phyloP scores from a whole-genome alignment of 2,797 vertebrate genomes.

The Gymnoscopelus braueri region DNA sequence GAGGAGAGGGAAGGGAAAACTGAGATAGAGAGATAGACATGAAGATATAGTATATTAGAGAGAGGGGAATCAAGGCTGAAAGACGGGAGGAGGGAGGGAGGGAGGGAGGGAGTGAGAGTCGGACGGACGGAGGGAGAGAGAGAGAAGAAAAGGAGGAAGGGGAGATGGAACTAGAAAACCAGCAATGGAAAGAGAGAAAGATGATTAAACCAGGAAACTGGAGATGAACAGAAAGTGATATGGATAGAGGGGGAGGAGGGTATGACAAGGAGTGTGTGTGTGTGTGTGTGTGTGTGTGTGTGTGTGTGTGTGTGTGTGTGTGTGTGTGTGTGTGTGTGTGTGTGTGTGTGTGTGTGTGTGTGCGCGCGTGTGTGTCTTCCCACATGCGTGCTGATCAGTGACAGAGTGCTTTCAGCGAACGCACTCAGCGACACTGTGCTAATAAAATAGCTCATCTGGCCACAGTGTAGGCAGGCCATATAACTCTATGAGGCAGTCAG shows the following conservation, averaged over 20 bases:
- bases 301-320: slow-evolving; percentile 26
- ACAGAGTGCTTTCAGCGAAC: slow-evolving; percentile 67
- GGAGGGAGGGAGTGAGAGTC: background rate
- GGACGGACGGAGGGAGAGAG: background rate
- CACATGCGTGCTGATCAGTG: slow-evolving; percentile 51
- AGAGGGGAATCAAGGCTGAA: background rate
- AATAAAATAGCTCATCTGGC: slow-evolving; percentile 67
- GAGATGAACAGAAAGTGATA: slow-evolving; percentile 4
- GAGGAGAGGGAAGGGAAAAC: too few relatives aligned
- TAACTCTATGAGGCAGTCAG: background rate
- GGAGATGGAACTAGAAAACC: background rate
- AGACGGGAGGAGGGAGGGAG: background rate
- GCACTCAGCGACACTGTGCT: slow-evolving; percentile 59
- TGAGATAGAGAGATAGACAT: background rate
- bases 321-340: slow-evolving; percentile 37
- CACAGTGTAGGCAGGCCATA: slow-evolving; percentile 35
- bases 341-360: slow-evolving; percentile 20
- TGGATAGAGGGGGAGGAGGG: background rate
- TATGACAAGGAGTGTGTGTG: slow-evolving; percentile 19
- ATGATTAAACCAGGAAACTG: background rate
- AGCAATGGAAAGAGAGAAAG: background rate
- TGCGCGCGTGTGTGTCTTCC: slow-evolving; percentile 45
- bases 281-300: slow-evolving; percentile 18
- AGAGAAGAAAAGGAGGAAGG: too few relatives aligned
- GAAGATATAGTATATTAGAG: background rate